A percentile compares a stretch with the other conserved stretches of the same genome.
These are phyloP conservation scores for Babyrousa celebensis DNA, from an alignment of 2,797 vertebrate species.

Conservation along the genomic window DNA sequence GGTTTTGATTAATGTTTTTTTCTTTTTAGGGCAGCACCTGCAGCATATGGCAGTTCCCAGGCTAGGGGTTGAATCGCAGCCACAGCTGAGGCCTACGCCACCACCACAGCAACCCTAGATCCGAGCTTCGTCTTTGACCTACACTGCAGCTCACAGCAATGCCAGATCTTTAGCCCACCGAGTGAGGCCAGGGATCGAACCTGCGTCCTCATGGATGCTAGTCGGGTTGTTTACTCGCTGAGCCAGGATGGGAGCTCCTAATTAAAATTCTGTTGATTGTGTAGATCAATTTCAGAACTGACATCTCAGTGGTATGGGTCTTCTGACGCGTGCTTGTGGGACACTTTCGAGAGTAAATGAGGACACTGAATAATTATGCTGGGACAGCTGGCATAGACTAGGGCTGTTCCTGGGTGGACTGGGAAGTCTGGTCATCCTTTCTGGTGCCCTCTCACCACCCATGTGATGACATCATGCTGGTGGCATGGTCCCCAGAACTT, in stretches of 20 bases:
- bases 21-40: background rate
- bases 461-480: background rate
- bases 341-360: background rate
- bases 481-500: background rate
- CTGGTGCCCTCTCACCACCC: background rate
- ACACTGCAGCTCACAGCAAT: too few species aligned
- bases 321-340: background rate
- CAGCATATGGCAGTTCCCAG: too few species aligned
- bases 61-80: too few species aligned
- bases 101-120: too few species aligned
- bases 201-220: too few species aligned
- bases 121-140: too few species aligned
- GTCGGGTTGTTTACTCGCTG: too few species aligned
- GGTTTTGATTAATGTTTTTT: background rate
- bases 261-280: background rate
- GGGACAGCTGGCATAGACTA: background rate
- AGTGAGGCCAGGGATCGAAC: too few species aligned
- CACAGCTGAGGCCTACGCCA: too few species aligned
- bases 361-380: background rate
- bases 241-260: too few species aligned
- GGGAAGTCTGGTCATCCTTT: background rate
- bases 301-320: background rate
- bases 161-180: too few species aligned
- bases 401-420: background rate
- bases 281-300: background rate